Evolutionary conservation across 1,140 invertebrate genomes (phyloP).

Genomic region (Bombus confusus): DNA sequence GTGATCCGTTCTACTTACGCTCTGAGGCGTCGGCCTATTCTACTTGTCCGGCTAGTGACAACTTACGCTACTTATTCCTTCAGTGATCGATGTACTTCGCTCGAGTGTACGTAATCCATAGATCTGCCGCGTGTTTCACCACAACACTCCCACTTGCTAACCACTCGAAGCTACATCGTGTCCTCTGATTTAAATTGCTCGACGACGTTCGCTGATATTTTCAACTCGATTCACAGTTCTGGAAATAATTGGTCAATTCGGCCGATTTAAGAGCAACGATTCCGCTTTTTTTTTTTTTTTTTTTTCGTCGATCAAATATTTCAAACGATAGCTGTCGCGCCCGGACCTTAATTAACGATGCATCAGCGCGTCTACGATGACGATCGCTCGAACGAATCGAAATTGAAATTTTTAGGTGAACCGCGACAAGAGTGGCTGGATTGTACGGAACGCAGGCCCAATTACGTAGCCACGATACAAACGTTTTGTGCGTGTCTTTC

Average conservation of each 20-base stretch:
- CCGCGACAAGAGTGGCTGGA: neutral
- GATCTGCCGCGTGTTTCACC: neutral
- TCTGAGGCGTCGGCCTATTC: neutral
- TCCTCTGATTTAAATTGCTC: neutral
- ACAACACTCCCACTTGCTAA: no score
- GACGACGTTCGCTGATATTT: conserved; percentile 8
- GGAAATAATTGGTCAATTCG: neutral
- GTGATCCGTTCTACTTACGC: neutral
- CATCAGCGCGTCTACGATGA: no score
- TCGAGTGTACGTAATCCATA: neutral
- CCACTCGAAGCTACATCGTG: no score
- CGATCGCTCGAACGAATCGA: neutral
- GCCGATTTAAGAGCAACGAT: neutral
- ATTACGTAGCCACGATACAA: neutral
- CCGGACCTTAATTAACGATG: neutral
- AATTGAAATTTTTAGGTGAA: neutral
- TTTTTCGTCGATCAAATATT: neutral
- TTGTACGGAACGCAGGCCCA: neutral
- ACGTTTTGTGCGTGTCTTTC: neutral
- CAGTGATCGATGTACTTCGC: neutral
- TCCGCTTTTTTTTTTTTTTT: no score
- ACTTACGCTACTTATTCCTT: neutral
- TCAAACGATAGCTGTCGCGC: no score
- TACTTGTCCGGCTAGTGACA: neutral
- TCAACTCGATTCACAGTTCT: neutral